These are phyloP conservation scores for Aphelinus atriplicis DNA, from an alignment of 1,140 invertebrate genomes.

Conservation along the genomic window DNA sequence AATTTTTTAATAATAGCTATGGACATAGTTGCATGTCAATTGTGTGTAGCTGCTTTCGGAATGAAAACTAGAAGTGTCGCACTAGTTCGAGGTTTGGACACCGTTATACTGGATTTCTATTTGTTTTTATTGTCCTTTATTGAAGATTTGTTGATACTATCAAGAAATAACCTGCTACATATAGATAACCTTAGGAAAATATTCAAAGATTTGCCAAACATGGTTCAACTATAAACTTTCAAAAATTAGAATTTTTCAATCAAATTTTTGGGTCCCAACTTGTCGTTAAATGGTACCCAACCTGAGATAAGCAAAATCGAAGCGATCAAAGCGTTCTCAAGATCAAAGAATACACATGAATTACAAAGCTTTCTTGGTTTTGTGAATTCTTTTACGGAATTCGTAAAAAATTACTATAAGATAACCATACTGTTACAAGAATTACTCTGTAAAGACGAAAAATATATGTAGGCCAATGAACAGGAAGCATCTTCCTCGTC, in stretches of 20 bases:
- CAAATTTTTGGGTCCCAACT: background rate
- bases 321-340: background rate
- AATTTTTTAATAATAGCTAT: background rate
- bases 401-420: background rate
- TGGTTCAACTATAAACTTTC: background rate
- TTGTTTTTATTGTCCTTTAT: background rate
- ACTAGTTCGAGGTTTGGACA: background rate
- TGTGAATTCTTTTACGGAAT: conserved; percentile 4
- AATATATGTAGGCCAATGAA: too few species aligned
- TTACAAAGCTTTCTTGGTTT: background rate
- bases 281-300: background rate
- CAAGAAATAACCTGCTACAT: background rate
- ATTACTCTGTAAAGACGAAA: background rate
- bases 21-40: background rate
- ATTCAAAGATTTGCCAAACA: background rate
- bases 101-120: background rate
- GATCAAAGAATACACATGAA: background rate
- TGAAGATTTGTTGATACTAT: background rate
- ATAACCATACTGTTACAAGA: background rate
- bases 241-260: background rate
- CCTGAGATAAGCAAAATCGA: background rate
- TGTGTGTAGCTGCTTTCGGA: conserved; percentile 19
- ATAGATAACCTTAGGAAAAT: background rate
- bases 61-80: background rate
- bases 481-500: too few species aligned